These are phyloP conservation scores for Apodemia hepburni DNA, from an alignment of 2,888 invertebrate species.

Conservation along the genomic window DNA sequence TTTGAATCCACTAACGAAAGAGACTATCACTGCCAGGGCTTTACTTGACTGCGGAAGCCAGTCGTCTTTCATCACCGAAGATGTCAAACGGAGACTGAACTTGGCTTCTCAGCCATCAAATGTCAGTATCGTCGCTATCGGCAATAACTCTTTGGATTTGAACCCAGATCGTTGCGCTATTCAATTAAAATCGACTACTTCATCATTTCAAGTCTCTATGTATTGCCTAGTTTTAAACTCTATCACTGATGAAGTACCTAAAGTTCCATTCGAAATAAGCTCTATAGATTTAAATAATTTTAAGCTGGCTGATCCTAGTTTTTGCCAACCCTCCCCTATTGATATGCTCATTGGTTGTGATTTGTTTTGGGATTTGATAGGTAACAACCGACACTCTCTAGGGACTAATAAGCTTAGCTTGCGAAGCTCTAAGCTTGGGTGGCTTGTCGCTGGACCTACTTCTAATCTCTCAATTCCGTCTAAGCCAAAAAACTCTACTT, in stretches of 20 bases:
- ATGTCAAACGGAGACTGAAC: background rate
- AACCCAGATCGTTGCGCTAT: conserved; percentile 18
- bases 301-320: conserved; percentile 29
- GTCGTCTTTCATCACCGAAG: conserved; percentile 4
- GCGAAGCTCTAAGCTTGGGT: conserved; percentile 31
- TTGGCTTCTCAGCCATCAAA: conserved; percentile 6
- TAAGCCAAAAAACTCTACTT: background rate
- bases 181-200: conserved; percentile 10
- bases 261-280: conserved; percentile 4
- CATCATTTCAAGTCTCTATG: conserved; percentile 25
- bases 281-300: conserved; percentile 18
- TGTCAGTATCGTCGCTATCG: conserved; percentile 6
- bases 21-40: background rate
- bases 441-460: conserved; percentile 29
- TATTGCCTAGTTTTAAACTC: conserved; percentile 18
- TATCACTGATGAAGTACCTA: conserved; percentile 19
- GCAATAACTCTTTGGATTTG: conserved; percentile 6
- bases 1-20: background rate
- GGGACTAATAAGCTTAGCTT: conserved; percentile 25
- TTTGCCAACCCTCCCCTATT: conserved; percentile 22
- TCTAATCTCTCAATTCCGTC: background rate
- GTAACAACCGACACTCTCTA: conserved; percentile 22
- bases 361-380: conserved; percentile 29
- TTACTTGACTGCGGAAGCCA: conserved; percentile 15
- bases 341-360: conserved; percentile 29